These are phyloP conservation scores for Trachelus tabidus DNA, from an alignment of 2,888 invertebrate species.

Conservation along the genomic window DNA sequence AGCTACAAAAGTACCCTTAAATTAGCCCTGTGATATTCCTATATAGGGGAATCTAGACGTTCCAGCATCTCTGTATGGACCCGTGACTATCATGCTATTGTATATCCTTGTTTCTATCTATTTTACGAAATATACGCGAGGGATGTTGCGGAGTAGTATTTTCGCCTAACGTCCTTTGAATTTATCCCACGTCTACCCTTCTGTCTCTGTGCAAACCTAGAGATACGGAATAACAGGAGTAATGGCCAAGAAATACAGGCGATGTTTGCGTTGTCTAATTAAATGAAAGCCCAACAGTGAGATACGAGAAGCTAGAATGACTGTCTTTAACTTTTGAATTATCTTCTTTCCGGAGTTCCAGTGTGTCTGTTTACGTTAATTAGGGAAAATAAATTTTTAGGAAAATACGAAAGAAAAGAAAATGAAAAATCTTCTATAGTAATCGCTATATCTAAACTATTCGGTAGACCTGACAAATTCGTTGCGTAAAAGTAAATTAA, in stretches of 20 bases:
- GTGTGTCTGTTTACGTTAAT: not conserved
- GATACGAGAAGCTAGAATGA: not conserved
- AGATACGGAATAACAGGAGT: constrained; percentile 31
- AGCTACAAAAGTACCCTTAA: not conserved
- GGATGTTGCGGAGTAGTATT: too few species aligned
- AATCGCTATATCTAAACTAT: not conserved
- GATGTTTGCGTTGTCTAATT: constrained; percentile 38
- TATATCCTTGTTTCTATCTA: not conserved
- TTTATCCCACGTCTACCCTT: not conserved
- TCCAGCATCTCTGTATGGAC: not conserved
- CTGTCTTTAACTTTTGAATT: not conserved
- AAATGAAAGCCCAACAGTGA: constrained; percentile 25
- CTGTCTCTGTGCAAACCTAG: constrained; percentile 6
- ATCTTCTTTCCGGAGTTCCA: not conserved
- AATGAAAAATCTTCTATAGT: not conserved
- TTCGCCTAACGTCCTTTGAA: not conserved
- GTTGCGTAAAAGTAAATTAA: not conserved
- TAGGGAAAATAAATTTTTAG: not conserved
- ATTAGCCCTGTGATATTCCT: not conserved
- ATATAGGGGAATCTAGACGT: not conserved
- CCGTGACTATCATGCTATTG: not conserved
- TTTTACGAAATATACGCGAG: too few species aligned
- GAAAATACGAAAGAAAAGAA: not conserved
- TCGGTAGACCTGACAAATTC: not conserved
- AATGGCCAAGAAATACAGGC: constrained; percentile 23